Evolutionary conservation across 1,140 invertebrate genomes (phyloP), one percentile per base, ranked within the genome.

Genomic region (Nylanderia fulva): DNA sequence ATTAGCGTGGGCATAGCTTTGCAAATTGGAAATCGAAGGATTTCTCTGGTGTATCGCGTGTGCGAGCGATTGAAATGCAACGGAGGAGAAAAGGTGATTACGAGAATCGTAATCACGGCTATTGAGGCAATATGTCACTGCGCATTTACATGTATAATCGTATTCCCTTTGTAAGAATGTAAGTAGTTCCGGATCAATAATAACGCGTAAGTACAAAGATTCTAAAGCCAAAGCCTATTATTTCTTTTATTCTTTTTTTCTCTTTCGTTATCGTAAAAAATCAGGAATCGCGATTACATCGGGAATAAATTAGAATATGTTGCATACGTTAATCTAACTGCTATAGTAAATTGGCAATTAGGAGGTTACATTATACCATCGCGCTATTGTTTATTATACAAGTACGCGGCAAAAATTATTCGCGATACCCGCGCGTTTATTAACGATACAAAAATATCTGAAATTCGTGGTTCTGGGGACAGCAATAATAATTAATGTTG

Each of bases 1-100:
- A 82, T 82, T 80, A 80, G 48, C 66, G 66, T 58, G 77, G 64
- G 77, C 77, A 58, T 24, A 52, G 64, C 18, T 52, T 66, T 39
- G 77, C 66, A 21, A 52, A 80, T 82, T 68, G 77, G 66, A 82
- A 82, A 82, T 82, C 52, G 52, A 58, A 71, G 66, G 71, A 33
- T 71, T 45, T 58, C 77, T 45, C 24, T 39, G 77, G 42, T 71
- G n/a, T 66, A 42, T 71, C 77, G 24, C 18, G 24, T 29, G 33
- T 9, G 75, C 75, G 13, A 7, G 11, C 77, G 52, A 82, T 82
- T 82, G 77, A 60, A 71, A 82, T 58, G 77, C 77, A 60, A 58
- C 77, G 21, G n/a, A 54, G 39, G 24, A 71, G 77, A 71, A 82
- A 82, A 71, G 52, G 36, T 82, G 66, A 82, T 82, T 82, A 60